Evolutionary conservation across 2,888 invertebrate genomes (phyloP).

Genomic region (Synanthedon vespiformis): DNA sequence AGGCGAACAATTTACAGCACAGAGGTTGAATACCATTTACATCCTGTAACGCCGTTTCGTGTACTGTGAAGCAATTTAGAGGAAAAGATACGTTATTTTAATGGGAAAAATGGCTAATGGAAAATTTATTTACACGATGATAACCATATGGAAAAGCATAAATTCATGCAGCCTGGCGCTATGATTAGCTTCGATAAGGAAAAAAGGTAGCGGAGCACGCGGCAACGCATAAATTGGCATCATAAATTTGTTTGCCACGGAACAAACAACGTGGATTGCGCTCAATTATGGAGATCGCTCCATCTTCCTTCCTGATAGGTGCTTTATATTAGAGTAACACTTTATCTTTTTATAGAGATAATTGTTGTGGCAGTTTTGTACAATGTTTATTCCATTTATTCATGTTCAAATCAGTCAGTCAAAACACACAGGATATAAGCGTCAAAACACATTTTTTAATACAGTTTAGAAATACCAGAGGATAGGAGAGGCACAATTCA

Average conservation of each 20-base stretch:
- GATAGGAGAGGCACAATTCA: too few relatives aligned
- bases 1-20: conserved; percentile 3
- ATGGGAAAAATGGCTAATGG: background rate
- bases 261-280: conserved; percentile 23
- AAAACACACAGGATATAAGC: too few relatives aligned
- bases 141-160: conserved; percentile 5
- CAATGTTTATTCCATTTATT: too few relatives aligned
- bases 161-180: conserved; percentile 9
- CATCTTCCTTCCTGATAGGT: conserved; percentile 18
- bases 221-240: conserved; percentile 24
- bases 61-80: background rate
- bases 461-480: too few relatives aligned
- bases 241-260: conserved; percentile 20
- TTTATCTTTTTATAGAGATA: background rate
- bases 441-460: too few relatives aligned
- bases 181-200: conserved; percentile 14
- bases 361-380: background rate
- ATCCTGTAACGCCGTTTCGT: background rate
- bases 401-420: too few relatives aligned
- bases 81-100: background rate
- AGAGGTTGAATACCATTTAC: background rate
- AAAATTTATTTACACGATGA: background rate
- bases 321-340: conserved; percentile 9
- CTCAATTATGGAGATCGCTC: conserved; percentile 24
- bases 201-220: conserved; percentile 15